These are phyloP conservation scores for Drosophila tanythrix DNA, from an alignment of 2,888 invertebrate genomes.

Conservation along the genomic window DNA sequence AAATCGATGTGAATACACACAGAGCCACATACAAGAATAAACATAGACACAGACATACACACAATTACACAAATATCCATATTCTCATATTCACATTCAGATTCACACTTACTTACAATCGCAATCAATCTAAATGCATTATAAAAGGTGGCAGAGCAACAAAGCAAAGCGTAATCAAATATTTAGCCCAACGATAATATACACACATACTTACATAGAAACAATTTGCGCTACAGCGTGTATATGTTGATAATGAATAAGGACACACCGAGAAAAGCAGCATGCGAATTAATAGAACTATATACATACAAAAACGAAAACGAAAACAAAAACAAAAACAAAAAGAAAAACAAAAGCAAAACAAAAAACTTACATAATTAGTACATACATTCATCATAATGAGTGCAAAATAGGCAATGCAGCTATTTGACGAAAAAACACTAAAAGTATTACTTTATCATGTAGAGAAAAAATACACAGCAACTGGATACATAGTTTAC, in stretches of 20 bases:
- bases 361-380: constrained; percentile 23
- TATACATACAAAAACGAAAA: constrained; percentile 40
- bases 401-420: constrained; percentile 53
- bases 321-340: constrained; percentile 32
- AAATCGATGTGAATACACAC: constrained; percentile 22
- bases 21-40: constrained; percentile 14
- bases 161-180: constrained; percentile 77
- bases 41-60: constrained; percentile 23
- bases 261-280: constrained; percentile 72
- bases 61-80: constrained; percentile 15
- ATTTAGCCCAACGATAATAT: constrained; percentile 84
- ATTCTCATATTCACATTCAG: constrained; percentile 14
- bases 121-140: constrained; percentile 50
- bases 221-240: constrained; percentile 69
- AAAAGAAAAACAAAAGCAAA: constrained; percentile 24
- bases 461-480: constrained; percentile 53
- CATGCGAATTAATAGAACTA: constrained; percentile 72
- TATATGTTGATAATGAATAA: constrained; percentile 63
- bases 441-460: constrained; percentile 78
- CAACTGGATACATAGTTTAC: constrained; percentile 68
- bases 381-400: constrained; percentile 36
- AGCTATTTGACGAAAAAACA: constrained; percentile 60
- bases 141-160: constrained; percentile 29
- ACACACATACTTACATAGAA: constrained; percentile 59
- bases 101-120: constrained; percentile 32